Percentiles rank a stretch among this genome's conserved stretches.
These are phyloP conservation scores for Nasonia vitripennis DNA, from an alignment of 1,140 invertebrate genomes.

Conservation along the genomic window DNA sequence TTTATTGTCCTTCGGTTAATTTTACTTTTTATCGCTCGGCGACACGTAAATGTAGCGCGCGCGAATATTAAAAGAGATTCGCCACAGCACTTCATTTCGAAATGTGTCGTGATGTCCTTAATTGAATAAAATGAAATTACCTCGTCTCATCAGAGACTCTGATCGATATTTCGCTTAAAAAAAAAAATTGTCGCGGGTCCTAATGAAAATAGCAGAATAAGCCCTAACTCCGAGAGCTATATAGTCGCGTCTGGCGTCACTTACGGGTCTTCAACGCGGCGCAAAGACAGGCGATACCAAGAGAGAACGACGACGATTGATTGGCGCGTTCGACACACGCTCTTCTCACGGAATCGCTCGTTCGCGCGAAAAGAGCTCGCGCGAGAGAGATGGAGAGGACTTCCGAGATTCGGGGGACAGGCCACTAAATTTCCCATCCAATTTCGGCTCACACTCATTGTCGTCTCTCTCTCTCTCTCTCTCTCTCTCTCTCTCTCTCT, in stretches of 20 bases:
- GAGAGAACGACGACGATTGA: constrained; percentile 32
- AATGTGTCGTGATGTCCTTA: not conserved
- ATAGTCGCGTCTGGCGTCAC: constrained; percentile 17
- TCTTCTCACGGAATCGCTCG: not conserved
- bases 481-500: too few species aligned
- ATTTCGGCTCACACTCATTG: constrained; percentile 65
- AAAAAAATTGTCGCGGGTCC: not conserved
- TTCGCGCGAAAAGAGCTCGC: constrained; percentile 16
- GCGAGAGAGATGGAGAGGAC: constrained; percentile 52
- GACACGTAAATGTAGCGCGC: not conserved
- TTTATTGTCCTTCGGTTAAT: not conserved
- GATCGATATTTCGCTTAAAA: too few species aligned
- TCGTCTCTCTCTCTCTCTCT: not conserved
- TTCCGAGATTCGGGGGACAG: constrained; percentile 67
- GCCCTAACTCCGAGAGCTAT: not conserved
- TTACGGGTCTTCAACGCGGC: not conserved
- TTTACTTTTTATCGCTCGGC: constrained; percentile 1
- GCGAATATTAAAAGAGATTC: not conserved
- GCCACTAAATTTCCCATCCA: constrained; percentile 73
- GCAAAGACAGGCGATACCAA: not conserved
- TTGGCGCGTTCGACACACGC: constrained; percentile 21
- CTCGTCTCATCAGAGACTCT: not conserved
- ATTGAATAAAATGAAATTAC: not conserved
- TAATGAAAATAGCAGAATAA: constrained; percentile 16
- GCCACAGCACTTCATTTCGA: not conserved